Evolutionary conservation across 2,888 invertebrate species (phyloP), one percentile per base, ranked within the genome.

Genomic region (Apodemia zela): DNA sequence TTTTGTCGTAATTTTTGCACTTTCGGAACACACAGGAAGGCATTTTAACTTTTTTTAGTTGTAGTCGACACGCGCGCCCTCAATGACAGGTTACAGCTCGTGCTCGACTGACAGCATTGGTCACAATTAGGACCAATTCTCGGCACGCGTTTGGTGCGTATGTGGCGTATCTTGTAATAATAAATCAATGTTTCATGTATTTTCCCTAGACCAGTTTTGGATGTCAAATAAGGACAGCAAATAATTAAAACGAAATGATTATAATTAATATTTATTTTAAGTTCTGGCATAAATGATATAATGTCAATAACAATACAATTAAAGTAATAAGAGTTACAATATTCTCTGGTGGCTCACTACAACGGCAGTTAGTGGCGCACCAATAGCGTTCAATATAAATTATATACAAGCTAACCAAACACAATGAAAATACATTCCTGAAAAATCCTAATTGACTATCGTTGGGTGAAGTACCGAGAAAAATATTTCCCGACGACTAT

Each of bases 381-480:
- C 57, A 57, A 63, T 60, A 38, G 29, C 18, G 60, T 72, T 75
- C 75, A 72, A 75, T 80, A 75, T 81, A 78, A 73, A 76, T 57
- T 85, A 87, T 84, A 75, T 86, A 85, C 84, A 86, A 72, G 77
- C 78, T 79, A 79, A 74, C 73, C 76, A 78, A 80, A 78, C 80
- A 75, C 79, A 57, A 15, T 76, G 79, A 82, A 79, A 76, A 81
- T 75, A 79, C 74, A 77, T 47, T 77, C 81, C 89, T 87, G 78
- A 85, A 85, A 86, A 83, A 86, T 89, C 76, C 89, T 91, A 91
- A 90, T 89, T 91, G 90, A 91, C 90, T 91, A 91, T 91, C 90
- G 90, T 91, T 91, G 90, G 90, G 90, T 90, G 89, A 85, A 85
- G 80, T 68, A 84, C 86, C 84, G 89, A 85, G 87, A 85, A 82